Evolutionary conservation across 2,113 vertebrate species (phyloP), one percentile per base, ranked within the genome.

Genomic region (Tinamus guttatus): DNA sequence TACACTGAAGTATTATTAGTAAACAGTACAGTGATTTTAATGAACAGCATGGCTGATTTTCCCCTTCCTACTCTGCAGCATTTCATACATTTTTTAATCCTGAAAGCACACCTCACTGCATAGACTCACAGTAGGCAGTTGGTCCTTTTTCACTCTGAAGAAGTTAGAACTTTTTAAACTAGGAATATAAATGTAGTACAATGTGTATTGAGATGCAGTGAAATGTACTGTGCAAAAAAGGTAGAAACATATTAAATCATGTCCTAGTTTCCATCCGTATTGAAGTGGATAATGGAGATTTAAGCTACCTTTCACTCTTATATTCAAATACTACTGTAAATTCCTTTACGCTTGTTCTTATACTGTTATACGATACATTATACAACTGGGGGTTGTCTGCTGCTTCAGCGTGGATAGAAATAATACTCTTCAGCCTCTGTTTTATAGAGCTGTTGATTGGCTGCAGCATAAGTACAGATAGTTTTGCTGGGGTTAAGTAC

Each of bases 131-230:
- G 62, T 43, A 83, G 68, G 51, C 43, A 84, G 17, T 32, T 84
- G 62, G 54, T 81, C 62, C 49, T 88, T 77, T 58, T 87, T 85
- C 85, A 47, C 43, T 73, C 45, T 91, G 68, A 92, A 96, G 58
- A 76, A 47, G 19, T 41, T 76, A 67, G 1, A 1, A 38, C 40
- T 89, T 17, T 75, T 79, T 90, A 69, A 95, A 91, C 36, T 69
- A 47, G 67, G 47, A 77, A 13, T 62, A 81, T 89, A 80, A 87
- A 94, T 89, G 30, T 81, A 68, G 38, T 68, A 60, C 64, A 85
- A 74, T 58, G 38, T 19, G 22, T 81, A 71, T 74, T 56, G 40
- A 79, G 69, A 83, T 86, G 3, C 4, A 83, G 56, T 85, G 75
- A 93, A 96, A 78, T 81, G 73, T 81, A 75, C 47, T 75, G 77